Evolutionary conservation across 2,888 invertebrate genomes (phyloP).

Genomic region (Anthophora plumipes): DNA sequence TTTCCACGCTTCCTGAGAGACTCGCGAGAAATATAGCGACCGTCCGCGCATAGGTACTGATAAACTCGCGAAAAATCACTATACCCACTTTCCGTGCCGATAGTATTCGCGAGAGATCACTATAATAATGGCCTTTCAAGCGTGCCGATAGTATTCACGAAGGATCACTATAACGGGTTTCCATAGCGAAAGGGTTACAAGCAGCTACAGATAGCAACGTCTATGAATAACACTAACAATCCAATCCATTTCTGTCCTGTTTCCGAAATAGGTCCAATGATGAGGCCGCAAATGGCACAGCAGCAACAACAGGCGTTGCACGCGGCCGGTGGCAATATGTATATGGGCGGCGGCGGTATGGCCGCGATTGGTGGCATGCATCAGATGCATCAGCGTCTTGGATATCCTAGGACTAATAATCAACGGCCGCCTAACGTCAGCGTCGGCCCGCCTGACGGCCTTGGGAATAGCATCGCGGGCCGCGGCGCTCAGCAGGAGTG

Average conservation of each 20-base stretch:
- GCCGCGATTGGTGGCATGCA: conserved; percentile 83
- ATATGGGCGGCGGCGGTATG: conserved; percentile 84
- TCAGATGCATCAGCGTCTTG: conserved; percentile 83
- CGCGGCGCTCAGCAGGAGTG: conserved; percentile 85
- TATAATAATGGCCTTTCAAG: no score
- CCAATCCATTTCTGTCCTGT: conserved; percentile 13
- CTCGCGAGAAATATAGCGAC: no score
- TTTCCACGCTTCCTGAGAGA: no score
- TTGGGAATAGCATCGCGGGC: conserved; percentile 85
- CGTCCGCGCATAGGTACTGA: no score
- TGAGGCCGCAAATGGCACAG: conserved; percentile 88
- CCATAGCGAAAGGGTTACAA: no score
- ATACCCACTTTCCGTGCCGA: no score
- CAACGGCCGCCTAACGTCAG: conserved; percentile 88
- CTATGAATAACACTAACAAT: neutral
- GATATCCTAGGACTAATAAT: conserved; percentile 84
- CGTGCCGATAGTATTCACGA: no score
- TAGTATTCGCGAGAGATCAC: no score
- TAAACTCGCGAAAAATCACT: no score
- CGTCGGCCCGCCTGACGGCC: conserved; percentile 86
- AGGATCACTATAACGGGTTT: no score
- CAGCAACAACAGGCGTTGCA: conserved; percentile 86
- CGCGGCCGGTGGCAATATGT: conserved; percentile 84
- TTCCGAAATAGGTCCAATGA: conserved; percentile 87
- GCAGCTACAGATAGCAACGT: neutral